phyloP scores from a whole-genome alignment of 2,888 invertebrate genomes.

The Spisula subtruncata region DNA sequence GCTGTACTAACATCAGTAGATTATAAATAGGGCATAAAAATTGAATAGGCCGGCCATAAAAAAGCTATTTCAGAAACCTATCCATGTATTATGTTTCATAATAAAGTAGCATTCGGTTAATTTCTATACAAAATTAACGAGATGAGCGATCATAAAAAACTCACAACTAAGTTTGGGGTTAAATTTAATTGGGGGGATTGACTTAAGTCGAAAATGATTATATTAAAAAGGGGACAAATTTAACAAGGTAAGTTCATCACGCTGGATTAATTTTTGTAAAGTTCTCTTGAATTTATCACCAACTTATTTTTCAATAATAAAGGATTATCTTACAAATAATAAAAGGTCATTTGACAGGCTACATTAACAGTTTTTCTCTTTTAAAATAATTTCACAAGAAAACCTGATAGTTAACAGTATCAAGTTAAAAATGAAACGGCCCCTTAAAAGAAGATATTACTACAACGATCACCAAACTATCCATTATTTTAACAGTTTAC shows the following conservation, averaged over 20 bases:
- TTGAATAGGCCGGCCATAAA: conserved; percentile 30
- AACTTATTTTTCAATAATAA: not conserved
- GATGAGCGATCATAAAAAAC: not conserved
- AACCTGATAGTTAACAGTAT: not conserved
- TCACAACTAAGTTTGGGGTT: not conserved
- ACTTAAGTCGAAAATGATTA: conserved; percentile 1
- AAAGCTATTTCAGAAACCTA: conserved; percentile 25
- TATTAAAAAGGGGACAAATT: not conserved
- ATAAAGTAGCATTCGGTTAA: conserved; percentile 36
- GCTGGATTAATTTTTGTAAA: not conserved
- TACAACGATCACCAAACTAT: not conserved
- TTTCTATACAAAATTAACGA: conserved; percentile 21
- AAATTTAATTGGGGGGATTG: conserved; percentile 8
- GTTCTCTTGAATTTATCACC: not conserved
- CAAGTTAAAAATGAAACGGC: not conserved
- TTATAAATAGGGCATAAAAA: conserved; percentile 32
- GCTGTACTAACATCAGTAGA: conserved; percentile 22
- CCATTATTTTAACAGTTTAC: no score
- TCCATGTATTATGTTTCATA: conserved; percentile 38
- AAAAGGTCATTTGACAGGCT: conserved; percentile 2
- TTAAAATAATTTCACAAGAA: not conserved
- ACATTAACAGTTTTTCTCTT: not conserved
- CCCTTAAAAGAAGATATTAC: not conserved
- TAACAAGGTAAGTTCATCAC: not conserved
- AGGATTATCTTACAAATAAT: conserved; percentile 4